Base-by-base conservation (phyloP, 2,113 vertebrate genomes). In the Zosterops lateralis region DNA sequence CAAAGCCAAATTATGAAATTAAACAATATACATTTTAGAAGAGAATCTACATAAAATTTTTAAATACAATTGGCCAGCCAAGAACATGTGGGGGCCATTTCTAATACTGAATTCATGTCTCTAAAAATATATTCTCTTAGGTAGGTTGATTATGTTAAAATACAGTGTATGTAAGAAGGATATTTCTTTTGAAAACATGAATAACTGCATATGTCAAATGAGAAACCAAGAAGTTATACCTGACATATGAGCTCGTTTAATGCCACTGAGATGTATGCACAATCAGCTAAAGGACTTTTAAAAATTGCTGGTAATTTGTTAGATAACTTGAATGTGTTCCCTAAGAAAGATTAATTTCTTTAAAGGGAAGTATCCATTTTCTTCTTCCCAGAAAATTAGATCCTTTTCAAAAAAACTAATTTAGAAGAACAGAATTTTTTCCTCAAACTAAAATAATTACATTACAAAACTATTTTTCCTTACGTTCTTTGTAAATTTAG, bases 361-460 rank as follows among this genome's bases (percentile, higher is more conserved):
- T 67, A 48, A 34, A 67, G 8, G 11, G 29, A 75, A 48, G 12
- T 42, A 77, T 60, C 21, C 25, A 89, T 74, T 93, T 93, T 36
- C 57, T 84, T 92, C 34, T 89, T 95, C 65, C 50, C 80, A 84
- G 86, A 84, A 93, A 93, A 90, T 84, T 26, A 86, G 45, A 36
- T 13, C 15, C 1, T 84, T 75, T 64, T 14, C 12, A 50, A 89
- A 77, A 25, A 88, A 81, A 4, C 8, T 62, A 64, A 75, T 90
- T 84, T 90, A 74, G 47, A 81, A 67, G 17, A n/a, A 72, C 21
- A 9, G 8, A 44, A 57, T 53, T 68, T 76, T 76, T 93, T 80
- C 19, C 19, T 89, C 25, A 74, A 61, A 64, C 3, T 29, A 48
- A 84, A 77, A 60, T 51, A 32, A 73, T 83, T 84, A 26, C 28